Evolutionary conservation across 2,888 invertebrate species (phyloP), one percentile per base, ranked within the genome.

Genomic region (Subacronicta megacephala): DNA sequence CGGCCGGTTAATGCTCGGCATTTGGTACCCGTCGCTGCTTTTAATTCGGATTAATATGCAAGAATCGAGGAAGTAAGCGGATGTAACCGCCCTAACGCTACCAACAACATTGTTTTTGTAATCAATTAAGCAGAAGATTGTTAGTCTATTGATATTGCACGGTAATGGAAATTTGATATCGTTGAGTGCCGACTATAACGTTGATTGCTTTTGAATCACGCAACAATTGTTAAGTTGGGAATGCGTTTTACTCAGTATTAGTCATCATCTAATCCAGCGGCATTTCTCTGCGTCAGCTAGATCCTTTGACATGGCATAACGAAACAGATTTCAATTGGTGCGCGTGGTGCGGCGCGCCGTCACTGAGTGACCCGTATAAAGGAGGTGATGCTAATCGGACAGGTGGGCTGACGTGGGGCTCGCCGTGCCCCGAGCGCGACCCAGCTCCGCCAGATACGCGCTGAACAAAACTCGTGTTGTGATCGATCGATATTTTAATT

Each of bases 371-470:
- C 90, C 90, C 85, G 85, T 82, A 89, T 85, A 88, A 87, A 86
- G 82, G 84, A 88, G 88, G 88, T 92, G 92, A 93, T 93, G 88
- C 85, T 92, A 92, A 90, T 92, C 93, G 90, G 93, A 93, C 93
- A 94, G 93, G 87, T 90, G 90, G 86, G 86, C 80, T 87, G 92
- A 90, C 89, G 84, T 79, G 84, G 82, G 84, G 78, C 72, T 68
- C 62, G 75, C 68, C 62, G 66, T 78, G 78, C 74, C 72, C 73
- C 70, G 74, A 75, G 72, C 57, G 57, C 71, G 60, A 75, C 57
- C 70, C 74, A 64, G 72, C 75, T 73, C 59, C 77, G 72, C 56
- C 71, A 61, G 61, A 66, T 76, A 77, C 74, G 73, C 77, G 72
- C 78, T 70, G 78, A 83, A 81, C 82, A 77, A 78, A 82, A 75